A percentile compares a stretch with the other conserved stretches of the same genome.
These are phyloP conservation scores for Tamias sibiricus DNA, from an alignment of 2,113 vertebrate genomes.

Conservation along the genomic window DNA sequence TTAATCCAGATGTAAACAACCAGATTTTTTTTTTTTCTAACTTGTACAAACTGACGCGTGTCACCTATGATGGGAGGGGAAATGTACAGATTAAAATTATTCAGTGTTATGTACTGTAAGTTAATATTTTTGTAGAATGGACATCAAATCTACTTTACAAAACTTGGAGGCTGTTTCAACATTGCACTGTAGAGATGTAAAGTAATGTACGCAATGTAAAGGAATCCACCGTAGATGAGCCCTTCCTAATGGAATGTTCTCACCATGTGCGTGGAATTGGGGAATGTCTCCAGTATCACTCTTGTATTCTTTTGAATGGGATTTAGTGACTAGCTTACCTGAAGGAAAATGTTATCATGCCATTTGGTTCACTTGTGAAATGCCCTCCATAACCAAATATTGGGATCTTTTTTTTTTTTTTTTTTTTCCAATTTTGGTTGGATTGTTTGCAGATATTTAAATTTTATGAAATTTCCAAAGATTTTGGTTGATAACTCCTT, in stretches of 20 bases:
- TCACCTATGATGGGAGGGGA: not conserved
- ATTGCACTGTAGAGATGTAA: not conserved
- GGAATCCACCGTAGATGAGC: not conserved
- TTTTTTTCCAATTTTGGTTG: conserved; percentile 38
- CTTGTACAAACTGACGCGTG: conserved; percentile 29
- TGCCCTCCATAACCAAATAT: conserved; percentile 49
- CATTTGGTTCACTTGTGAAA: conserved; percentile 67
- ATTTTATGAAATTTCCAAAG: conserved; percentile 53
- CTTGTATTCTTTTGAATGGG: conserved; percentile 50
- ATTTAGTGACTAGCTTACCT: conserved; percentile 57
- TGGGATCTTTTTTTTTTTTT: conserved; percentile 15
- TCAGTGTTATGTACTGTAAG: conserved; percentile 70
- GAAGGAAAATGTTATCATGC: conserved; percentile 60
- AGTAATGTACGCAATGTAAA: not conserved
- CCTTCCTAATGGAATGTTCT: not conserved
- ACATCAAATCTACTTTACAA: conserved; percentile 50
- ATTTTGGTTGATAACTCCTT: conserved; percentile 50
- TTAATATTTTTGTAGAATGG: conserved; percentile 69
- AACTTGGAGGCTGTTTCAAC: conserved; percentile 8
- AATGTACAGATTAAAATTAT: conserved; percentile 55
- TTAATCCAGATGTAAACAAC: conserved; percentile 57
- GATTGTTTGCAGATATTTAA: conserved; percentile 44
- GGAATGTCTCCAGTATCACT: not conserved
- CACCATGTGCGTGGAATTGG: not conserved
- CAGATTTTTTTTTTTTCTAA: conserved; percentile 59